Evolutionary conservation across 2,888 invertebrate species (phyloP), one percentile per base, ranked within the genome.

Genomic region (Hyles lineata): DNA sequence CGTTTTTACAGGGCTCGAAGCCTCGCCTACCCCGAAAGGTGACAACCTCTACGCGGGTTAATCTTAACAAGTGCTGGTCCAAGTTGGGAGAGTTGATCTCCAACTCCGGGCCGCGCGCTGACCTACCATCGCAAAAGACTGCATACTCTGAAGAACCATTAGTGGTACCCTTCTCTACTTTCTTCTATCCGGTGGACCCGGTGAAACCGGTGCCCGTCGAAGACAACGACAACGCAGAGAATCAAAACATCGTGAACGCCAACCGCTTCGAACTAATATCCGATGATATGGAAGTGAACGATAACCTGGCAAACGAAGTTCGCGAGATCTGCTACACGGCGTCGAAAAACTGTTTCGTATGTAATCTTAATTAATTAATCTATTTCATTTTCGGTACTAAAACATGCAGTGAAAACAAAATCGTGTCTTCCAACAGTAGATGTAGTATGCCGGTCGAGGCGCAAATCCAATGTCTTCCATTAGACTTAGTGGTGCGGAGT

Each of bases 41-140:
- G 83, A 91, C 95, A 69, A 89, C 91, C 79, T 95, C 95, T 52
- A 93, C 96, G 81, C 95, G 95, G 79, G 95, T 96, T 85, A 96
- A 96, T 87, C 92, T 96, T 77, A 96, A 96, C 89, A 94, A 95
- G 87, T 96, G 96, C 87, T 96, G 96, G 96, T 94, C 95, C 77
- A 95, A 95, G 85, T 95, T 96, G 77, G 96, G 96, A 81, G 95
- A 95, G 76, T 87, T 95, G 78, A 93, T 95, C 85, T 92, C 95
- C 80, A 92, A 95, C 79, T 83, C 92, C 52, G 86, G 90, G 74
- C 90, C 93, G 2, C 90, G 90, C 83, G 80, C 91, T 86, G 90
- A 93, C 89, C 92, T 94, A 86, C 92, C 92, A 90, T 92, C 91
- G 84, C 89, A 91, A 81, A 93, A 93, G 90, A 92, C 92, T 91